phyloP scores from a whole-genome alignment of 23 tunicate species.

The Halocynthia roretzi region DNA sequence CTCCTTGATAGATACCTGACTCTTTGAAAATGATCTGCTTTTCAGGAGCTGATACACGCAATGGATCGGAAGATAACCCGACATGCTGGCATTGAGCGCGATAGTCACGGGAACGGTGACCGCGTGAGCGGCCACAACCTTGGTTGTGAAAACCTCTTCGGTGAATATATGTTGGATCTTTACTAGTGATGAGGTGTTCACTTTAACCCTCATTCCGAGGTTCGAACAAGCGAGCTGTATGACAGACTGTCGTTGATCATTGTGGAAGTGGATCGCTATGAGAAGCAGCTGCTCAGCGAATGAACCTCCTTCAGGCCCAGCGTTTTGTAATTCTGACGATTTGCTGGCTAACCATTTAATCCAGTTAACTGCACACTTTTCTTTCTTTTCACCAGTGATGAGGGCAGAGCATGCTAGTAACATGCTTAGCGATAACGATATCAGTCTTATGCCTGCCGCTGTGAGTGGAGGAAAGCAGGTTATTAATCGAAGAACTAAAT shows the following conservation, averaged over 20 bases:
- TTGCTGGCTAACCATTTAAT: slow-evolving; percentile 79
- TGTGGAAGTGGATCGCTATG: slow-evolving; percentile 83
- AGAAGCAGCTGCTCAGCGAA: slow-evolving; percentile 85
- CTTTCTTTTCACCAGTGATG: slow-evolving; percentile 38
- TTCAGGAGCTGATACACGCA: slow-evolving; percentile 88
- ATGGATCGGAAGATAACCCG: slow-evolving; percentile 88
- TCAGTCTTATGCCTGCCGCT: slow-evolving; percentile 77
- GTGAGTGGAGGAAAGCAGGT: slow-evolving; percentile 90
- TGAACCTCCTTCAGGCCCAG: slow-evolving; percentile 67
- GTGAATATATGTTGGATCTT: slow-evolving; percentile 75
- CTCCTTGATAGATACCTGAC: slow-evolving; percentile 33
- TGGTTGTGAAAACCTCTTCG: slow-evolving; percentile 88
- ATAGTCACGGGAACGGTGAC: slow-evolving; percentile 79
- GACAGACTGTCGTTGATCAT: slow-evolving; percentile 58
- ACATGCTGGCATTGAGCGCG: slow-evolving; percentile 50
- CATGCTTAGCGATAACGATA: slow-evolving; percentile 84
- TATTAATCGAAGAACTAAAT: slow-evolving; percentile 51
- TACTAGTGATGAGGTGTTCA: slow-evolving; percentile 42
- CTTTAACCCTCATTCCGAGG: slow-evolving; percentile 82
- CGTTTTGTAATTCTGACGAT: slow-evolving; percentile 68
- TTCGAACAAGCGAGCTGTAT: slow-evolving; percentile 71
- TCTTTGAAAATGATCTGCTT: slow-evolving; percentile 75
- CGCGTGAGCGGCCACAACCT: slow-evolving; percentile 83
- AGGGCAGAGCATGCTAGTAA: slow-evolving; percentile 72
- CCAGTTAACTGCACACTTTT: slow-evolving; percentile 63